Conservation (phyloP, 1,140 invertebrate genomes). For the Amphibalanus amphitrite region DNA sequence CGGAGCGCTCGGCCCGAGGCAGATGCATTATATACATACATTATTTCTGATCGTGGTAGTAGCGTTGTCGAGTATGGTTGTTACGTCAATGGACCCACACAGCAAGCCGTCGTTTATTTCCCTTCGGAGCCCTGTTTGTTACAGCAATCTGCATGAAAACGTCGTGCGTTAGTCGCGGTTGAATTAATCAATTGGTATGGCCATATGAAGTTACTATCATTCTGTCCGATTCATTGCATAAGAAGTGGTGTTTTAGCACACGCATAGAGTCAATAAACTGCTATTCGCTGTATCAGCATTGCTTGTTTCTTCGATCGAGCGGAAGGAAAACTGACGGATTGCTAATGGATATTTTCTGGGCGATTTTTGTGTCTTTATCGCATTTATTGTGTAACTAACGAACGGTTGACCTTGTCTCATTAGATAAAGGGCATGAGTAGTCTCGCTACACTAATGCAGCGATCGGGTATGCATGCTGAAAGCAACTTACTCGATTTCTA, state of each 20-base stretch:
- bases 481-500: not conserved
- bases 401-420: no score
- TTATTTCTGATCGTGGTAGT: not conserved
- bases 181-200: not conserved
- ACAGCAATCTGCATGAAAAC: not conserved
- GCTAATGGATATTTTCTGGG: no score
- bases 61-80: not conserved
- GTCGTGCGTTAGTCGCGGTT: not conserved
- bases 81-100: not conserved
- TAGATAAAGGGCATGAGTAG: no score
- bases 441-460: no score
- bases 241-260: not conserved
- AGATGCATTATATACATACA: not conserved
- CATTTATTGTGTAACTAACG: no score
- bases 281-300: not conserved
- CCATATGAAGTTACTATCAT: not conserved
- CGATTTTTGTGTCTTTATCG: no score
- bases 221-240: not conserved
- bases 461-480: no score
- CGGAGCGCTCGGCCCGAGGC: no score
- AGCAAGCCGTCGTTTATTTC: not conserved
- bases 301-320: not conserved
- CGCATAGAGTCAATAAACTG: slow-evolving; percentile 1
- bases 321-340: no score
- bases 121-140: not conserved